Conservation (phyloP, 2,888 invertebrate species). For the Branchinecta sandiegonensis region DNA sequence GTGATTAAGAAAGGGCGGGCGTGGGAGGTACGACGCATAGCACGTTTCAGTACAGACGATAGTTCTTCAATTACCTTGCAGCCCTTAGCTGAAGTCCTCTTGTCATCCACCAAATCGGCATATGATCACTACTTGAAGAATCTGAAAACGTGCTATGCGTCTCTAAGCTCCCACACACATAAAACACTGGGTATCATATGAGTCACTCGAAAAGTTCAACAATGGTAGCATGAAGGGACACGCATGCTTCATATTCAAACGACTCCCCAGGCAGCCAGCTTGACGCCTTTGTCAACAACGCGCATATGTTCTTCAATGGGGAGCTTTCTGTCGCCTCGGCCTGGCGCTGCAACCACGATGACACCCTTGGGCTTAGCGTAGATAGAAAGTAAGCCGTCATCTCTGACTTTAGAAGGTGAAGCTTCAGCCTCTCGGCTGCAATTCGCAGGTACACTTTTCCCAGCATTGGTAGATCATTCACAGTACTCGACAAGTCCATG, state of each 20-base stretch:
- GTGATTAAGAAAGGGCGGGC: too few species aligned
- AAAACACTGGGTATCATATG: not conserved
- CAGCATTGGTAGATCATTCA: not conserved
- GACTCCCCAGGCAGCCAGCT: not conserved
- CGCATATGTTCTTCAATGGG: not conserved
- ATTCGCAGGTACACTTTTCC: not conserved
- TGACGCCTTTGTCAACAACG: slow-evolving; percentile 5
- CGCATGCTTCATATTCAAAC: not conserved
- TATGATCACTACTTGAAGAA: not conserved
- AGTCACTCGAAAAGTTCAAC: not conserved
- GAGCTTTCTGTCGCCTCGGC: not conserved
- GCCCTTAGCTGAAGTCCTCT: too few species aligned
- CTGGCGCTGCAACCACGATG: slow-evolving; percentile 14
- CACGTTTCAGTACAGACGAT: too few species aligned
- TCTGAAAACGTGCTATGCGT: slow-evolving; percentile 13
- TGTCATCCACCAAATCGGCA: too few species aligned
- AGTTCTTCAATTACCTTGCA: too few species aligned
- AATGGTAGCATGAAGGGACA: not conserved
- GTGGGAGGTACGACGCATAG: too few species aligned
- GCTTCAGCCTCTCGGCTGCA: not conserved
- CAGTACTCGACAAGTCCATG: not conserved
- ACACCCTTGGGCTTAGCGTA: not conserved
- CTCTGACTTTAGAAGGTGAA: not conserved
- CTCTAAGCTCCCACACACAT: not conserved
- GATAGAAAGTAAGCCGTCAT: not conserved